Evolutionary conservation across 1,140 invertebrate genomes (phyloP).

Genomic region (Temnothorax curvispinosus): DNA sequence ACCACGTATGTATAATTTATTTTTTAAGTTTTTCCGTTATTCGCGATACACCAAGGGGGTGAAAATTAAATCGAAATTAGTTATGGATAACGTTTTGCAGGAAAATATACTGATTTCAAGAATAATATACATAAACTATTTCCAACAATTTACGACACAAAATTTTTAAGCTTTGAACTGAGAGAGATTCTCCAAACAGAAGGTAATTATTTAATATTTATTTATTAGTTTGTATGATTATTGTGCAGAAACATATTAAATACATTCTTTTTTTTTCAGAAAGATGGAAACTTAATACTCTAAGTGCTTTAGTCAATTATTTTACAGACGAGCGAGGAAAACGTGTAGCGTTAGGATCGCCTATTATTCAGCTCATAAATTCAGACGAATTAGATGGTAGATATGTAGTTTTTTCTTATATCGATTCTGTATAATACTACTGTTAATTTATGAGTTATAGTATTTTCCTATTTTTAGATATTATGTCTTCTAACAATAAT

Average conservation of each 20-base stretch:
- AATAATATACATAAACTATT: constrained; percentile 88
- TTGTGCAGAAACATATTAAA: constrained; percentile 8
- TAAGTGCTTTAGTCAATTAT: constrained; percentile 87
- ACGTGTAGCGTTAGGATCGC: constrained; percentile 78
- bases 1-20: constrained; percentile 85
- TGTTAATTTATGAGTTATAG: not conserved
- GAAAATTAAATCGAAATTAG: constrained; percentile 58
- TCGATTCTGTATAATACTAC: not conserved
- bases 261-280: constrained; percentile 77
- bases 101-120: constrained; percentile 89
- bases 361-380: constrained; percentile 73
- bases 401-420: not conserved
- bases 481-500: constrained; percentile 69
- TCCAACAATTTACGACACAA: constrained; percentile 91
- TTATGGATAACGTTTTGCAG: constrained; percentile 79
- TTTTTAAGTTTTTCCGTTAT: not conserved
- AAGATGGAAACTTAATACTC: constrained; percentile 85
- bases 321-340: constrained; percentile 85
- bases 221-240: constrained; percentile 33
- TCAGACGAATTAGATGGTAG: constrained; percentile 3
- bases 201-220: constrained; percentile 66
- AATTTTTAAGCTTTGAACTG: constrained; percentile 88
- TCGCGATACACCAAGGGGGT: constrained; percentile 46
- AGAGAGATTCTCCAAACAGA: constrained; percentile 82
- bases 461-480: constrained; percentile 68